Base-by-base conservation (phyloP, 1,140 invertebrate species). In the Dinoponera quadriceps region DNA sequence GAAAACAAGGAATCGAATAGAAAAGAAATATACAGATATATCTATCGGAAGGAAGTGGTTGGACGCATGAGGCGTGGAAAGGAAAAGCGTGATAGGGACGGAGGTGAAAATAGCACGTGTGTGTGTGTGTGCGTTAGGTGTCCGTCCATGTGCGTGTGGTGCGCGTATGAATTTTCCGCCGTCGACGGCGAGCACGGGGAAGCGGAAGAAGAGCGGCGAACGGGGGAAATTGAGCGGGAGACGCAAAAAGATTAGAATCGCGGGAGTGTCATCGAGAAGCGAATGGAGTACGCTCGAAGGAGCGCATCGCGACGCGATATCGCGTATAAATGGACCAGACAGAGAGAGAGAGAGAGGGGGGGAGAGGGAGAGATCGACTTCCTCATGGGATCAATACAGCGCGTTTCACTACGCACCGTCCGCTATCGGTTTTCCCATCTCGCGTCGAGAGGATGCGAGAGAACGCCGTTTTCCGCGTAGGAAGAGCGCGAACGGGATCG, bases 401-500 rank as follows among this genome's bases (percentile, higher is more conserved):
- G 63, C 62, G 33, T 29, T 60, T 44, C 57, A 74, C 60, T 57
- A 18, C 68, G 68, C 55, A 59, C 68, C 38, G 38, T 44, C 38
- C 7, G 4, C 7, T 44, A 44, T 44, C 38, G 38, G 7, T 9
- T 44, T 44, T 44, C 51, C 38, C 73, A 73, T 81, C 57, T 72
- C 25, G 4, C 44, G 55, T 60, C 55, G 55, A 33, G 59, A 51
- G 38, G 7, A 44, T 9, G 9, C 11, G 38, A 33, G 38, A 51
- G 38, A 63, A 49, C 25, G 51, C 38, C n/a, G 48, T 33, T 75
- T 49, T 44, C 73, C 18, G 33, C 29, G 65, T 44, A 57, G 75
- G 75, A 80, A 59, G 75, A 69, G 65, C 51, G 57, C 63, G 75
- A 69, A 33, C 33, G 57, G 27, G 65, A 71, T 80, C 51, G 75